Conservation (phyloP, 2,113 vertebrate genomes). For the Oostethus manadensis region DNA sequence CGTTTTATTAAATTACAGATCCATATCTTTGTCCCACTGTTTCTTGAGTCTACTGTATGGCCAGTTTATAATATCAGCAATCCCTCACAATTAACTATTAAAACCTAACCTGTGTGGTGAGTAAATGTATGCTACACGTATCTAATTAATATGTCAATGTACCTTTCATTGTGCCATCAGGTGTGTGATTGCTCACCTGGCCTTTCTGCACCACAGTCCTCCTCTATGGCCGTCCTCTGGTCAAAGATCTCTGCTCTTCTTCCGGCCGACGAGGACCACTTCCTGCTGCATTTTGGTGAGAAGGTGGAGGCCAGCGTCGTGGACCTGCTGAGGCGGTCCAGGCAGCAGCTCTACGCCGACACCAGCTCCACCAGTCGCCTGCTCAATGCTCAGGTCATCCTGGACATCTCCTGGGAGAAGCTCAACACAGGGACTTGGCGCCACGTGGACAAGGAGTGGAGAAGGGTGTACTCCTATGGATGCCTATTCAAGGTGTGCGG, state of each 20-base stretch:
- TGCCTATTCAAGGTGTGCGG: conserved; percentile 81
- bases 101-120: too few relatives aligned
- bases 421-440: conserved; percentile 82
- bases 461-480: conserved; percentile 78
- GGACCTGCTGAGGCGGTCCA: conserved; percentile 59
- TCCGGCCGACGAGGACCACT: conserved; percentile 62
- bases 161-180: too few relatives aligned
- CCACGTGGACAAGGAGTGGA: conserved; percentile 82
- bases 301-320: conserved; percentile 63
- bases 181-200: neutral
- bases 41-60: too few relatives aligned
- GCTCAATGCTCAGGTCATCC: conserved; percentile 66
- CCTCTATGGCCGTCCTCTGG: conserved; percentile 61
- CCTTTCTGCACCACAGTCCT: conserved; percentile 28
- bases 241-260: conserved; percentile 62
- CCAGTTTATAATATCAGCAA: too few relatives aligned
- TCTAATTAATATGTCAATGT: too few relatives aligned
- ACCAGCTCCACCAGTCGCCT: conserved; percentile 16
- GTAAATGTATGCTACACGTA: too few relatives aligned
- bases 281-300: conserved; percentile 64
- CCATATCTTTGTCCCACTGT: too few relatives aligned
- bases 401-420: conserved; percentile 86
- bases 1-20: too few relatives aligned
- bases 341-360: conserved; percentile 63
- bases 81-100: too few relatives aligned